Percentiles rank a stretch among this genome's conserved stretches.
Conservation (phyloP, 2,797 vertebrate genomes). For the Nyctalus aviator region DNA sequence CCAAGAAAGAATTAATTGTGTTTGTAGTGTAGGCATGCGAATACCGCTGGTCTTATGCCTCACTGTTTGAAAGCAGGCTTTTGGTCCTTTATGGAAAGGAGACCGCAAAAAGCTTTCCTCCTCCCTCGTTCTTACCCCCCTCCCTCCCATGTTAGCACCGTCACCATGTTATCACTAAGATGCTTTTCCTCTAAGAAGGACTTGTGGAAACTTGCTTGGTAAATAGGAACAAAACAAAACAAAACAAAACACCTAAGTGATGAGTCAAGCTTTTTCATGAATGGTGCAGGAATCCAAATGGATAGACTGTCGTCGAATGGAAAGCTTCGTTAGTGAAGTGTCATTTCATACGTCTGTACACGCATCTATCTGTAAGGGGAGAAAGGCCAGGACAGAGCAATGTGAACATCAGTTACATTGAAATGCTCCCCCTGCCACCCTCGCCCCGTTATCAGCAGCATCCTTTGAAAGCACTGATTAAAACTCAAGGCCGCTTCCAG, state of each 20-base stretch:
- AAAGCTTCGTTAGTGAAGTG: neutral
- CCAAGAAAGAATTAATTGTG: neutral
- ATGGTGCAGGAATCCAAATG: neutral
- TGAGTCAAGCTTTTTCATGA: neutral
- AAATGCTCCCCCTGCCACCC: too few relatives aligned
- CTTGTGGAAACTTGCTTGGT: conserved; percentile 40
- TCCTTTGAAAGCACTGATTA: conserved; percentile 70
- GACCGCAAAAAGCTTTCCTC: neutral
- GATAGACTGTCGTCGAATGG: neutral
- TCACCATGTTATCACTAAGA: neutral
- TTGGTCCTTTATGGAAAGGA: conserved; percentile 1
- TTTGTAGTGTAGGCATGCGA: neutral
- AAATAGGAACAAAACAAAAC: neutral
- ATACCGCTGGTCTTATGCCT: neutral
- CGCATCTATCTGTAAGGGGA: conserved; percentile 4
- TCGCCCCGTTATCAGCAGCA: conserved; percentile 6
- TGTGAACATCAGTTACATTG: neutral
- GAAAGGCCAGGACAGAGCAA: neutral
- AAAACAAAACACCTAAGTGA: neutral
- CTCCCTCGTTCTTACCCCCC: neutral
- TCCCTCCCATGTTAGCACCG: neutral
- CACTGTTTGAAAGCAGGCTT: neutral
- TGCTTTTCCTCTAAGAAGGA: neutral
- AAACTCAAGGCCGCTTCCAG: conserved; percentile 51
- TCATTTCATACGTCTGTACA: conserved; percentile 33